These are phyloP conservation scores for Pseudoips prasinana DNA, from an alignment of 2,888 invertebrate genomes.

Conservation along the genomic window DNA sequence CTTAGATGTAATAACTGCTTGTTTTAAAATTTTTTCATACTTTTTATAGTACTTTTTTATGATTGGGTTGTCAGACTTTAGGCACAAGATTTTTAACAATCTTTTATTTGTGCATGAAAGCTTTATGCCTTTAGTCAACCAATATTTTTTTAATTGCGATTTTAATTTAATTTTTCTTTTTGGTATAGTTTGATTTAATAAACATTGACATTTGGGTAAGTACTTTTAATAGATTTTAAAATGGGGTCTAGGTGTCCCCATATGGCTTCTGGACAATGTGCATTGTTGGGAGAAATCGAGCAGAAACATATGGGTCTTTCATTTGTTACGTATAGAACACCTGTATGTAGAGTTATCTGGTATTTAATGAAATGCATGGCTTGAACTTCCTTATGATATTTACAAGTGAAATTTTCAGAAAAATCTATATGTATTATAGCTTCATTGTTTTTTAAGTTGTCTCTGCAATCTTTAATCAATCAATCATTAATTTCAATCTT, in stretches of 20 bases:
- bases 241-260: constrained; percentile 24
- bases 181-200: too few species aligned
- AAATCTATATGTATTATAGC: constrained; percentile 8
- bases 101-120: too few species aligned
- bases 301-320: constrained; percentile 13
- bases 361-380: constrained; percentile 14
- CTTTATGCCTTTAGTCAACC: too few species aligned
- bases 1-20: too few species aligned
- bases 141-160: too few species aligned
- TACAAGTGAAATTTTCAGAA: constrained; percentile 11
- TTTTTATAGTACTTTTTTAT: too few species aligned
- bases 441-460: constrained; percentile 4
- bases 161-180: too few species aligned
- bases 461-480: constrained; percentile 7
- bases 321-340: constrained; percentile 15
- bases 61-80: too few species aligned
- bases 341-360: constrained; percentile 19
- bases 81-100: too few species aligned
- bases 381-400: constrained; percentile 9
- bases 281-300: constrained; percentile 15
- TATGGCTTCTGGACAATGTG: constrained; percentile 16
- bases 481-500: too few species aligned
- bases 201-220: constrained; percentile 9
- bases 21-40: too few species aligned
- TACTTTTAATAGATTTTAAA: constrained; percentile 11